A percentile compares a stretch with the other conserved stretches of the same genome.
Conservation (phyloP, 2,113 vertebrate genomes). For the Pterocles burchelli region DNA sequence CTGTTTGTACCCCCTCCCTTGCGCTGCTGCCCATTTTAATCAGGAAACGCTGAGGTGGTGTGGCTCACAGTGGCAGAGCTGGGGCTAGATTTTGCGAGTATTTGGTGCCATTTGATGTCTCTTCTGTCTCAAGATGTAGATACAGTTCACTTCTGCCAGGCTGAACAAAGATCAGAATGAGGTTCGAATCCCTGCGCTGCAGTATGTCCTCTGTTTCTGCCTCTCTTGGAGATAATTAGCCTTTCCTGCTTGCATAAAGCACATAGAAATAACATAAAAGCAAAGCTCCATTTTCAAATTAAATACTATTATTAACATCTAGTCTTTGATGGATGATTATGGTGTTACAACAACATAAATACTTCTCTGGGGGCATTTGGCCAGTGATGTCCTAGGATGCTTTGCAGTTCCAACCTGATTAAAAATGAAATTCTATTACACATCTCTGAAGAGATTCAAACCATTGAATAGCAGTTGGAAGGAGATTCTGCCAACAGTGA, state of each 20-base stretch:
- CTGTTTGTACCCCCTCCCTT: neutral
- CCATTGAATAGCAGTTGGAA: neutral
- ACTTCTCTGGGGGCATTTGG: neutral
- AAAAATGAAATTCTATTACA: neutral
- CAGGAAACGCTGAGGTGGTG: neutral
- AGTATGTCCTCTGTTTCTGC: neutral
- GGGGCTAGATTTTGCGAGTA: neutral
- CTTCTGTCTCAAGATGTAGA: neutral
- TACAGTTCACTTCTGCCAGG: neutral
- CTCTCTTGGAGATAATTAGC: neutral
- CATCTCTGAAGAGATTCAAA: neutral
- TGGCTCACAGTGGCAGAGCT: neutral
- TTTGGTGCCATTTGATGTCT: neutral
- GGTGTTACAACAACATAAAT: neutral
- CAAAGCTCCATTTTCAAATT: neutral
- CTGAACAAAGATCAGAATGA: neutral
- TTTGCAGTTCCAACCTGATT: neutral
- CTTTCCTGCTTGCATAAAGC: neutral
- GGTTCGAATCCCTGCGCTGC: neutral
- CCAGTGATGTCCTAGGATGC: neutral
- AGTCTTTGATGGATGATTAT: neutral
- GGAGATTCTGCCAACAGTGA: neutral
- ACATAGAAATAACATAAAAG: neutral
- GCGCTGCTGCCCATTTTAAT: neutral
- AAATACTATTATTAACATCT: neutral